phyloP scores from a whole-genome alignment of 2,888 invertebrate species.

The Dusona sp. region DNA sequence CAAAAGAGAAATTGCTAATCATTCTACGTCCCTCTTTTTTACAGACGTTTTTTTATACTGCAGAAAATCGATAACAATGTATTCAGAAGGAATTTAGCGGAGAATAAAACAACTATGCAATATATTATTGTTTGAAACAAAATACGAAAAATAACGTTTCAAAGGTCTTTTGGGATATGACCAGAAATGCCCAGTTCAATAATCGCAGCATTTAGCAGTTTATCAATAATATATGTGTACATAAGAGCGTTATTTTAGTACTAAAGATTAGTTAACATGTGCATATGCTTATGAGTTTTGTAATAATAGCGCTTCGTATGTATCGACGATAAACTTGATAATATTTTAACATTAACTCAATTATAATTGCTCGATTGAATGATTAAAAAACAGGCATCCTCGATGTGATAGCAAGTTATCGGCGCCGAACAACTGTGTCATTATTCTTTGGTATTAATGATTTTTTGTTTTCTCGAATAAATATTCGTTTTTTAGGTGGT shows the following conservation, averaged over 20 bases:
- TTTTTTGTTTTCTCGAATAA: background rate
- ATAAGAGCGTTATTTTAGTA: background rate
- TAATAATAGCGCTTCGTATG: background rate
- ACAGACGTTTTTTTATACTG: background rate
- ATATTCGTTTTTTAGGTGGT: background rate
- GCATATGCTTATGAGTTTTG: background rate
- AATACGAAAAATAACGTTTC: background rate
- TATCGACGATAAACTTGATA: background rate
- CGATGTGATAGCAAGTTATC: background rate
- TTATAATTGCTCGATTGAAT: background rate
- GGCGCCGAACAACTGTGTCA: slow-evolving; percentile 1
- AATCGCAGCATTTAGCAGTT: background rate
- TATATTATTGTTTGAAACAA: background rate
- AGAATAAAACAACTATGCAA: background rate
- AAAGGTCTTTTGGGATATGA: background rate
- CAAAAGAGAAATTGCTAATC: background rate
- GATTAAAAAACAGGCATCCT: background rate
- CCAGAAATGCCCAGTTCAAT: background rate
- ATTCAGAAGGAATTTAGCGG: background rate
- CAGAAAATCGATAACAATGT: background rate
- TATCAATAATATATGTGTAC: background rate
- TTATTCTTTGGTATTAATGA: background rate
- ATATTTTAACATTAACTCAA: background rate
- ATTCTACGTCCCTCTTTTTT: background rate
- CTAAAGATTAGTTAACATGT: background rate